Conservation (phyloP, 1,140 invertebrate genomes). For the Euwallacea fornicatus region DNA sequence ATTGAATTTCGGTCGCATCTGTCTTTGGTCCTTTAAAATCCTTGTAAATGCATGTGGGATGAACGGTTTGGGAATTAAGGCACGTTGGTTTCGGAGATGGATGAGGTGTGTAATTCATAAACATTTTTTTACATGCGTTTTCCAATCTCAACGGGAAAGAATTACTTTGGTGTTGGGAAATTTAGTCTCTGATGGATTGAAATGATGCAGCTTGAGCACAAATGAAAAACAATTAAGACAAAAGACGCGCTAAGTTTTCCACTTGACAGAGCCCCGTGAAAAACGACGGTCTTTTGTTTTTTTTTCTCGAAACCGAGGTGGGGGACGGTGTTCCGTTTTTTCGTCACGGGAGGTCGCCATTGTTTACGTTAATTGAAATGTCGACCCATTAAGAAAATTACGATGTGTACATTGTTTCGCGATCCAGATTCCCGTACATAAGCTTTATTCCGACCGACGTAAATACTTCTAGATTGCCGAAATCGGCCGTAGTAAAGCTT, state of each 20-base stretch:
- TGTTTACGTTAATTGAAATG: conserved; percentile 31
- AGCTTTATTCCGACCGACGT: too few relatives aligned
- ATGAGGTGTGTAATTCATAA: too few relatives aligned
- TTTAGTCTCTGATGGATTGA: background rate
- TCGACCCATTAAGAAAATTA: conserved; percentile 31
- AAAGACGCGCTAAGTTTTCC: conserved; percentile 22
- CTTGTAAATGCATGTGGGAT: too few relatives aligned
- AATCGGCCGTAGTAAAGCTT: too few relatives aligned
- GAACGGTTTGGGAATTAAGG: too few relatives aligned
- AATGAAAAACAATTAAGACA: conserved; percentile 1
- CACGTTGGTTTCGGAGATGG: too few relatives aligned
- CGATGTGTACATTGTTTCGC: background rate
- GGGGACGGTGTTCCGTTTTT: background rate
- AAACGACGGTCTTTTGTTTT: conserved; percentile 32
- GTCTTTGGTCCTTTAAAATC: too few relatives aligned
- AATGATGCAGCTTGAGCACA: background rate
- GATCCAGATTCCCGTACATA: too few relatives aligned
- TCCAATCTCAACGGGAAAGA: too few relatives aligned
- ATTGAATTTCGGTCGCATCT: too few relatives aligned
- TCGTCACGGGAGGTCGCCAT: conserved; percentile 22
- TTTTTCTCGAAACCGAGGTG: conserved; percentile 11
- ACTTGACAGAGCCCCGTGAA: conserved; percentile 29
- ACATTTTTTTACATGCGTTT: too few relatives aligned
- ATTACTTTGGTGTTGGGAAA: background rate
- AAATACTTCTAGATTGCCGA: too few relatives aligned